Evolutionary conservation across 2,113 vertebrate genomes (phyloP), one percentile per base, ranked within the genome.

Genomic region (Neofelis nebulosa): DNA sequence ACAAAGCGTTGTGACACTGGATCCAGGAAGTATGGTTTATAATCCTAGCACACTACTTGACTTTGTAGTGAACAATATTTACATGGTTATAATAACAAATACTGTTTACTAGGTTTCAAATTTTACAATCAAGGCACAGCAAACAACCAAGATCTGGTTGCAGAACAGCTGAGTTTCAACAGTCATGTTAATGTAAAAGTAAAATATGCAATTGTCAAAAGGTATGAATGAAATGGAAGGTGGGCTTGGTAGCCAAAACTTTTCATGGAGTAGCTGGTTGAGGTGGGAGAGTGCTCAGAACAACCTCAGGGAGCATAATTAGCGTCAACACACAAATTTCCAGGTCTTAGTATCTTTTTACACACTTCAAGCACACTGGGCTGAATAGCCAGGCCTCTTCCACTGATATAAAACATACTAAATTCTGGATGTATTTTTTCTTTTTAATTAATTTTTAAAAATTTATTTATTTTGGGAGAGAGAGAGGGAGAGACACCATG

Each of bases 61-160:
- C 33, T 89, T 66, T 63, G 18, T 31, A 76, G 69, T 78, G 76
- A 96, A 90, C 19, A 79, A 55, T 83, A 82, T 50, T 79, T 74
- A 84, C n/a, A 31, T 52, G 84, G 50, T 31, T 85, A 63, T 81
- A 94, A 83, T 25, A 84, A 95, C 16, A 96, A 69, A 79, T 31
- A 96, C 36, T 87, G n/a, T 79, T 87, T 85, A 78, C 21, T 81
- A 82, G 45, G 78, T 95, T 96, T 92, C 15, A 41, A 80, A 89
- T 78, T 92, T 92, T 85, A 81, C 57, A 85, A 50, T 33, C 55
- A 76, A 48, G 68, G 57, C 61, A 81, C 3, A 63, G n/a, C 52
- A 83, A 89, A 90, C 27, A 96, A 36, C 86, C 50, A 96, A 74
- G n/a, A 95, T 76, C 48, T 81, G 66, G 50, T 66, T 95, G 45